phyloP scores from a whole-genome alignment of 2,113 vertebrate species.

The Carassius gibelio region DNA sequence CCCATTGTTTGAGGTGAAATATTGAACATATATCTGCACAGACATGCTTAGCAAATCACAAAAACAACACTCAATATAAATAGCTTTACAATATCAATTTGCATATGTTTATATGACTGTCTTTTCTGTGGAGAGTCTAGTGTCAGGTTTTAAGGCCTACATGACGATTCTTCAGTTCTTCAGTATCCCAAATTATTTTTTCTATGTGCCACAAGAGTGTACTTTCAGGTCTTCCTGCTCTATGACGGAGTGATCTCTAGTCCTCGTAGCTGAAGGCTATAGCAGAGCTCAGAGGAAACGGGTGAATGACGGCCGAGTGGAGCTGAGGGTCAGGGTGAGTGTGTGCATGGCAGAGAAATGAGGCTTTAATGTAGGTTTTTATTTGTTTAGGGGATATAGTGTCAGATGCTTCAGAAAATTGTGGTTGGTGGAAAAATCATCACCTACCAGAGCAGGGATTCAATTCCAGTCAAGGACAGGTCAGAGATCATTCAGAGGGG shows the following conservation, averaged over 20 bases:
- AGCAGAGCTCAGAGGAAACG: not conserved
- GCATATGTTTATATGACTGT: not conserved
- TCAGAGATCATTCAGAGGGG: constrained; percentile 26
- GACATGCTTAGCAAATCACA: too few species aligned
- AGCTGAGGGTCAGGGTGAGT: constrained; percentile 24
- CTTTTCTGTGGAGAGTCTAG: not conserved
- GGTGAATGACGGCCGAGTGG: constrained; percentile 1
- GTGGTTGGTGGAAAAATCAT: constrained; percentile 38
- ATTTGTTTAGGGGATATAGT: constrained; percentile 37
- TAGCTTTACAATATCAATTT: not conserved
- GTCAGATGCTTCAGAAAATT: constrained; percentile 20
- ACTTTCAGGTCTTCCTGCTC: constrained; percentile 1
- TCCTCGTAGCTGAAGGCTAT: not conserved
- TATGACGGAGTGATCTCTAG: constrained; percentile 9
- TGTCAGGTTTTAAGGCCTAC: not conserved
- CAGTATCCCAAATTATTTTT: not conserved
- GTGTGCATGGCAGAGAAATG: not conserved
- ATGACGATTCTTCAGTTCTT: not conserved
- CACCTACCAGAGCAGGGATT: constrained; percentile 22
- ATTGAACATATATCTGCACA: too few species aligned
- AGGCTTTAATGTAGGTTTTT: constrained; percentile 26
- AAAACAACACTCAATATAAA: not conserved
- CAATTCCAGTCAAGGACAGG: constrained; percentile 35
- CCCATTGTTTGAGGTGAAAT: too few species aligned
- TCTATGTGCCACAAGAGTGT: not conserved